Evolutionary conservation across 1,140 invertebrate species (phyloP), one percentile per base, ranked within the genome.

Genomic region (Sitophilus oryzae): DNA sequence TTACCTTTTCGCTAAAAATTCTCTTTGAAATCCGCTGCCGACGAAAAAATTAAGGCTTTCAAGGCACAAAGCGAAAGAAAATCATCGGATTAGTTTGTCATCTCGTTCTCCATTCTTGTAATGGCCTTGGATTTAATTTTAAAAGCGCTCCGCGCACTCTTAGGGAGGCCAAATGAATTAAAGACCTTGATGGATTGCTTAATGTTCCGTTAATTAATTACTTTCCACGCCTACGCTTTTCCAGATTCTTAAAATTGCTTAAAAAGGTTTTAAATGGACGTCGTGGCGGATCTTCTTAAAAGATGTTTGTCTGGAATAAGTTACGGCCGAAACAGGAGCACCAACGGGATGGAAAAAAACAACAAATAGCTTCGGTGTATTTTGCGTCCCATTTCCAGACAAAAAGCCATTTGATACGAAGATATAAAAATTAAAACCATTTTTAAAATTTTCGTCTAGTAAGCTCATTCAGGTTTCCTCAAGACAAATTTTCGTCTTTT

Each of bases 171-270:
- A 46, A 52, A 42, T 50, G 55, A 57, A 57, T 58, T 58, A 61
- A 59, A 56, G 47, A 20, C 49, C 56, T 50, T 61, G 60, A 61
- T 61, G 60, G 60, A 61, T 61, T 61, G 52, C 56, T 61, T 61
- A 61, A 61, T 61, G 60, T 58, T 56, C 48, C 53, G 51, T 59
- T 61, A 61, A 61, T 61, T 61, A 59, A 61, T 61, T 61, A 52
- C 52, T 49, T 56, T 49, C 46, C 54, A 50, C 36, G 54, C 47
- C 46, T 42, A 56, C 37, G 54, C 25, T 43, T 38, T 35, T 44
- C 23, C 14, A 41, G 41, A 25, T 21, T 30, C 52, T 48, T 55
- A 55, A 55, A 55, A 46, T 46, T 54, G 44, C 52, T 46, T 40
- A 45, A 49, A 50, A 56, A 49, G 38, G 38, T 49, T 56, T 56